Conservation (phyloP, 2,113 vertebrate genomes). For the Macrotus californicus region DNA sequence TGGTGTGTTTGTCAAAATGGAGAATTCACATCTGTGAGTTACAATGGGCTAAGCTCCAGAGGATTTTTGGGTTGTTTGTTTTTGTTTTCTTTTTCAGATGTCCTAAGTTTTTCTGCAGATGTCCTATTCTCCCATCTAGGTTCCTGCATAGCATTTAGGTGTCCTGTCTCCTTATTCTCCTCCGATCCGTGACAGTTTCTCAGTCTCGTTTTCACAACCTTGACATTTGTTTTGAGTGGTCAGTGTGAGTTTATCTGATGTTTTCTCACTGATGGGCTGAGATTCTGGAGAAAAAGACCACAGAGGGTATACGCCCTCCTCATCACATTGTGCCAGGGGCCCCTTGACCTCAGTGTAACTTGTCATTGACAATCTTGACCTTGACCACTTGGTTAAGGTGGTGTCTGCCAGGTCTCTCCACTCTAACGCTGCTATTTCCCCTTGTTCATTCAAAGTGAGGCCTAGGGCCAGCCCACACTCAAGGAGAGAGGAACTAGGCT, state of each 20-base stretch:
- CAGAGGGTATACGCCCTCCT: not conserved
- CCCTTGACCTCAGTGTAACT: not conserved
- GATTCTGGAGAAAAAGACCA: not conserved
- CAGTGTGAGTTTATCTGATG: not conserved
- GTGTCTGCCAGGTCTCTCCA: not conserved
- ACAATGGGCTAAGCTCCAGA: not conserved
- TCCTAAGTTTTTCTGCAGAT: not conserved
- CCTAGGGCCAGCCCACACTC: not conserved
- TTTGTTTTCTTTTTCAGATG: not conserved
- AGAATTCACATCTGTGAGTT: not conserved
- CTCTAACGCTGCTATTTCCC: not conserved
- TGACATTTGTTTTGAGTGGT: not conserved
- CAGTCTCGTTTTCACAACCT: not conserved
- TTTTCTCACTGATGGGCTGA: not conserved
- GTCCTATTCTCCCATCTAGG: not conserved
- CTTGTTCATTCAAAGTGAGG: not conserved
- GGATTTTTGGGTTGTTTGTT: not conserved
- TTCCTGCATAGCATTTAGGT: not conserved
- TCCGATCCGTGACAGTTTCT: not conserved
- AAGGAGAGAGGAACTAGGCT: not conserved
- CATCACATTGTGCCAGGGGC: not conserved
- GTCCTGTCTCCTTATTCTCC: not conserved
- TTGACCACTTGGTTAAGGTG: not conserved
- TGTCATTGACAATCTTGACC: not conserved
- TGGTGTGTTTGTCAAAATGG: not conserved